Base-by-base conservation (phyloP, 2,113 vertebrate species). In the Salvelinus namaycush region DNA sequence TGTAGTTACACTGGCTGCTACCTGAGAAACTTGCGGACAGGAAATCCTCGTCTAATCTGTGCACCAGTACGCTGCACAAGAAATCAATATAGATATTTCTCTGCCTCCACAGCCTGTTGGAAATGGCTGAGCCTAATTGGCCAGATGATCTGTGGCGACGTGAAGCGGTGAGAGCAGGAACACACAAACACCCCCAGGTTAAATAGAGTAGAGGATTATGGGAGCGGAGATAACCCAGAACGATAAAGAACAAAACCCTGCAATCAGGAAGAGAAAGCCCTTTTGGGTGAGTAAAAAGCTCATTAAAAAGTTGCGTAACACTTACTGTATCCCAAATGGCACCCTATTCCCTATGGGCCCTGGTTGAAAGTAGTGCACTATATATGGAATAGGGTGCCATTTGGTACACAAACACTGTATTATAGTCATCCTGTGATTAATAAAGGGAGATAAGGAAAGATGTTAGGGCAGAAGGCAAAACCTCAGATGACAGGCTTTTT, bases 161-260 rank as follows among this genome's bases (percentile, higher is more conserved):
- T 44, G 9, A 31, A 31, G 66, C 76, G 80, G 16, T 16, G 27
- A 27, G 65, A 67, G 65, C 16, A 24, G 24, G 27, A 67, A 27
- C 65, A 24, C 16, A 29, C 65, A 29, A 57, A 57, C 54, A 18
- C 83, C 82, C 76, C 48, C 0, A 18, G 5, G n/a, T 82, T 88
- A 83, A 69, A 86, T 88, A 83, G 22, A 22, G 1, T 44, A 66
- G 29, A 27, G 86, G 81, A 88, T 86, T 77, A 84, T 44, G 9
- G 9, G 39, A 11, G 39, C 39, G 2, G 39, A 76, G 82, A 79
- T 80, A 83, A 79, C 69, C 77, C 4, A 59, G 4, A 76, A 77
- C 66, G 73, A 27, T 76, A 27, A 57, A 1, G 18, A 13, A 31
- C 64, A 75, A 44, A 31, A 74, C 59, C 24, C 65, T 57, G 27